Evolutionary conservation across 2,113 vertebrate species (phyloP), one percentile per base, ranked within the genome.

Genomic region (Pachyramphus minor): DNA sequence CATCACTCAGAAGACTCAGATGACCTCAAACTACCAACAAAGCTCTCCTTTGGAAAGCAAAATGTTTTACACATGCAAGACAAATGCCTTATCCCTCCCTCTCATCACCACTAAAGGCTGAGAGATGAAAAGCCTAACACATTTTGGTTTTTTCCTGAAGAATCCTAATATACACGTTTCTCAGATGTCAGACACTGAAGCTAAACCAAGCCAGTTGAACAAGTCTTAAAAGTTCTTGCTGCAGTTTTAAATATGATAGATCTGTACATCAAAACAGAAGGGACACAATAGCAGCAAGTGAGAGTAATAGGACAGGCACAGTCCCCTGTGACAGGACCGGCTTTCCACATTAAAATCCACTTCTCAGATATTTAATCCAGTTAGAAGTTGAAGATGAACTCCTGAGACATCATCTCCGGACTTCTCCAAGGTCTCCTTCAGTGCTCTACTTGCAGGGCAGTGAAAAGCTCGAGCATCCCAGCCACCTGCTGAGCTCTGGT

Each of bases 71-170:
- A 82, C 71, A 93, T 14, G 47, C 53, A 79, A 82, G 75, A 59
- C 71, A 72, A 37, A 75, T 42, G 69, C n/a, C 71, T 50, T 47
- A 15, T 41, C 50, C 82, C 49, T 93, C 69, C 60, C 62, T 88
- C 67, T 85, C 90, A 90, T 89, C 69, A 67, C 19, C 37, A 30
- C 80, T 47, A 47, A 87, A 81, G 11, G 8, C 31, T 72, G 0
- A 74, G 72, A 93, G 76, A 96, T 95, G 59, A 96, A 96, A 97
- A 93, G 92, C 63, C 30, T 71, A 2, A 66, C 89, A 60, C 56
- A 80, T 30, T 90, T 37, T 22, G 20, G 8, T 42, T 79, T 50
- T 47, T 80, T 68, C 73, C 63, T 87, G 58, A 83, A 81, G 85
- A 93, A 88, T 58, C 68, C 59, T 66, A 90, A 95, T 58, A 66